Percentiles rank a stretch among this genome's conserved stretches.
These are phyloP conservation scores for Gortyna flavago DNA, from an alignment of 2,888 invertebrate species.

Conservation along the genomic window DNA sequence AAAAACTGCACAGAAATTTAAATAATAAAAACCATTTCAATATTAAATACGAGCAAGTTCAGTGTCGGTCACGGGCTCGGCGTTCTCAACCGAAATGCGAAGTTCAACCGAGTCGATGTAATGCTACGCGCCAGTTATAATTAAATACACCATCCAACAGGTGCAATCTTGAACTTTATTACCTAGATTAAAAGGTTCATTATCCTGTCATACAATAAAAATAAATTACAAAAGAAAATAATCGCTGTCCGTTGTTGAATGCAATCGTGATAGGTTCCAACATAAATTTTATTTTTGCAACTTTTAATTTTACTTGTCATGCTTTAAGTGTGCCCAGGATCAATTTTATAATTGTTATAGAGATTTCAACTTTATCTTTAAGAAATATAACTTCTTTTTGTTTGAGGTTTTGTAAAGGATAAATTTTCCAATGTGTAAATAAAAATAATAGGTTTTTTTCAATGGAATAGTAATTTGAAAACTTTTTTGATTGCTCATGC, in stretches of 20 bases:
- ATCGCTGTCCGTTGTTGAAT: slow-evolving; percentile 44
- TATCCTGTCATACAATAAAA: slow-evolving; percentile 23
- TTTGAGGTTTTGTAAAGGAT: slow-evolving; percentile 8
- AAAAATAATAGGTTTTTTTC: slow-evolving; percentile 33
- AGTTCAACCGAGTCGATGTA: slow-evolving; percentile 45
- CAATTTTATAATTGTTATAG: slow-evolving; percentile 7
- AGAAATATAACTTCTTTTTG: not conserved
- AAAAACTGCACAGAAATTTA: slow-evolving; percentile 25
- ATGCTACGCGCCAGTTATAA: slow-evolving; percentile 52
- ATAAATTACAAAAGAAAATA: slow-evolving; percentile 50
- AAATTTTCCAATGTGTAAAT: slow-evolving; percentile 27
- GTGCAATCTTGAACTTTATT: slow-evolving; percentile 54
- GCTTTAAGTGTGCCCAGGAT: slow-evolving; percentile 30
- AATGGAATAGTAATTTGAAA: slow-evolving; percentile 34
- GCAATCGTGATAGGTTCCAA: slow-evolving; percentile 60
- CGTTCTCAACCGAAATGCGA: slow-evolving; percentile 50
- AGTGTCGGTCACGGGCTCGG: slow-evolving; percentile 69
- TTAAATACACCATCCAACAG: slow-evolving; percentile 38
- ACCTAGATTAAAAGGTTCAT: slow-evolving; percentile 15
- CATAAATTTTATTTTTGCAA: slow-evolving; percentile 57
- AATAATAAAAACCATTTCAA: slow-evolving; percentile 36
- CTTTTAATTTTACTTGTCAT: slow-evolving; percentile 60
- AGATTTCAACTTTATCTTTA: slow-evolving; percentile 20
- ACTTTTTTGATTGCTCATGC: slow-evolving; percentile 27
- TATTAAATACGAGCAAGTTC: slow-evolving; percentile 66